Conservation (phyloP, 1,140 invertebrate species). For the Pristionchus pacificus region DNA sequence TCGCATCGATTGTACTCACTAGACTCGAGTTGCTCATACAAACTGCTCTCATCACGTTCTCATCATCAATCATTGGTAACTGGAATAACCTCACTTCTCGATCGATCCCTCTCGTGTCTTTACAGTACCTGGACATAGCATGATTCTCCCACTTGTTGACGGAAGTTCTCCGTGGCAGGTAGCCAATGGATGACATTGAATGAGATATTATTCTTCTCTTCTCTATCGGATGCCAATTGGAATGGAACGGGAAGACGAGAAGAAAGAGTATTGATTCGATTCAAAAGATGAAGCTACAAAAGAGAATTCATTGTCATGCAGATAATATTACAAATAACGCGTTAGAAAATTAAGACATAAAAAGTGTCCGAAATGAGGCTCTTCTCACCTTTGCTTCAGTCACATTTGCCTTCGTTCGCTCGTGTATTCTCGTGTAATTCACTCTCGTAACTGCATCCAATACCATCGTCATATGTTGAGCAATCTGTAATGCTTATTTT, state of each 20-base stretch:
- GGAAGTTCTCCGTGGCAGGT: neutral
- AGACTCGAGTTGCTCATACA: slow-evolving; percentile 9
- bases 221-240: slow-evolving; percentile 1
- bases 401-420: slow-evolving; percentile 23
- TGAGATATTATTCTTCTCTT: neutral
- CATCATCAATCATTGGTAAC: slow-evolving; percentile 9
- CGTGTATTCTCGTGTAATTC: slow-evolving; percentile 10
- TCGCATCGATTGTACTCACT: slow-evolving; percentile 9
- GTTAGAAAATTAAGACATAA: too few relatives aligned
- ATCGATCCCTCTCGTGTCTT: neutral
- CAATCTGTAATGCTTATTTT: too few relatives aligned
- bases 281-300: slow-evolving; percentile 14
- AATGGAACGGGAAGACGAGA: slow-evolving; percentile 18
- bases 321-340: too few relatives aligned
- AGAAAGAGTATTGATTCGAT: slow-evolving; percentile 3
- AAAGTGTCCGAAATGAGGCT: neutral
- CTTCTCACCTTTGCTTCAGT: slow-evolving; percentile 17
- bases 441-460: slow-evolving; percentile 19
- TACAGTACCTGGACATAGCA: neutral
- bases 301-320: neutral
- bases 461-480: slow-evolving; percentile 18
- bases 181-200: neutral
- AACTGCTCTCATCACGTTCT: slow-evolving; percentile 5
- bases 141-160: neutral
- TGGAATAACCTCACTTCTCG: neutral